phyloP scores from a whole-genome alignment of 2,888 invertebrate species.

The Liodrosophila aerea region DNA sequence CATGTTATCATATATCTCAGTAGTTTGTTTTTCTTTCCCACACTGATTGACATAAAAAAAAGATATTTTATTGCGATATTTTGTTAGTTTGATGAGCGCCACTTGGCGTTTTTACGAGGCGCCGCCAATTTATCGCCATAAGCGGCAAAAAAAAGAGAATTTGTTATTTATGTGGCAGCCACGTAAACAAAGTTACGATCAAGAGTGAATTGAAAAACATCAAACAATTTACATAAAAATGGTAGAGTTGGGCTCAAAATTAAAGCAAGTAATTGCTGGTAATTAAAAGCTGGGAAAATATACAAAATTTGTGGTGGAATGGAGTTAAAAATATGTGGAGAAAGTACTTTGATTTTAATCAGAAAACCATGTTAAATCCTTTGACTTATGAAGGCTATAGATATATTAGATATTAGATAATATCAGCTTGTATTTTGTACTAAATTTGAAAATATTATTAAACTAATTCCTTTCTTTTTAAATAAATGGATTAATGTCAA shows the following conservation, averaged over 20 bases:
- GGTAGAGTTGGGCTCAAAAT: background rate
- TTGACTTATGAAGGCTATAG: too few species aligned
- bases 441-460: too few species aligned
- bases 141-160: slow-evolving; percentile 13
- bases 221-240: slow-evolving; percentile 25
- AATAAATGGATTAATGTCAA: too few species aligned
- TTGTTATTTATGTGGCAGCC: slow-evolving; percentile 61
- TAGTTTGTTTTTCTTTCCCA: slow-evolving; percentile 51
- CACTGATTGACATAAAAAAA: slow-evolving; percentile 74
- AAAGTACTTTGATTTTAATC: too few species aligned
- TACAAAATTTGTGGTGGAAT: too few species aligned
- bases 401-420: too few species aligned
- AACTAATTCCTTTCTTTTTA: too few species aligned
- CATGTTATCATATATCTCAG: slow-evolving; percentile 30
- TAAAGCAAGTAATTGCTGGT: too few species aligned
- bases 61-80: slow-evolving; percentile 64
- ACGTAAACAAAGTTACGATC: slow-evolving; percentile 63
- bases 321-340: too few species aligned
- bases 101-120: slow-evolving; percentile 56
- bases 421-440: too few species aligned
- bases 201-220: slow-evolving; percentile 17
- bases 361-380: too few species aligned
- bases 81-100: slow-evolving; percentile 67
- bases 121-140: slow-evolving; percentile 61
- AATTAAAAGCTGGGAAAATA: too few species aligned